phyloP scores from a whole-genome alignment of 1,140 invertebrate genomes.

The Bombus confusus region DNA sequence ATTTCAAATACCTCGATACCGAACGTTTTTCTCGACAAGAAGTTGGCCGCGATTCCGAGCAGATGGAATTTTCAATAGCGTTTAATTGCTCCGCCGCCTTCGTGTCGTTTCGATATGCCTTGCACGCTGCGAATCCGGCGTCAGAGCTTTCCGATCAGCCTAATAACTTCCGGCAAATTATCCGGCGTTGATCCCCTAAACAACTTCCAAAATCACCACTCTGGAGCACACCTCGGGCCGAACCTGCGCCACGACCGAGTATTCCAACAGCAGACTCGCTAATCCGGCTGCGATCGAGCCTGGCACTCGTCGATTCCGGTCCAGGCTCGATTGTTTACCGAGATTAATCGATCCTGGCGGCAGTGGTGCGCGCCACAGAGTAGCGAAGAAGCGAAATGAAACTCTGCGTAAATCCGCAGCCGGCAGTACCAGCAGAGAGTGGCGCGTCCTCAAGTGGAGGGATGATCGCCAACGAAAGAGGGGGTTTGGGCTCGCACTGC shows the following conservation, averaged over 20 bases:
- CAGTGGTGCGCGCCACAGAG: background rate
- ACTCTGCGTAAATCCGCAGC: constrained; percentile 50
- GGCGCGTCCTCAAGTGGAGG: constrained; percentile 44
- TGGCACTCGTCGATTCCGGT: constrained; percentile 7
- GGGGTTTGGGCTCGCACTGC: constrained; percentile 71
- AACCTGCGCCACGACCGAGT: background rate
- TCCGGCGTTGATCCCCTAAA: background rate
- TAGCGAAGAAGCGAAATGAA: constrained; percentile 19
- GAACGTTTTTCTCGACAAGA: too few relatives aligned
- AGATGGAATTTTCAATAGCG: too few relatives aligned
- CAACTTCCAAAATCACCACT: background rate
- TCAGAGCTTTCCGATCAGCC: background rate
- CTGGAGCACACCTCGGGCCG: too few relatives aligned
- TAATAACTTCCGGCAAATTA: background rate
- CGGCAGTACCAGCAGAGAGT: constrained; percentile 27
- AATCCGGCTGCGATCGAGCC: constrained; percentile 5
- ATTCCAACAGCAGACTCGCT: background rate
- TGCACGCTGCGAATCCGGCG: background rate
- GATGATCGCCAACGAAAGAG: constrained; percentile 54
- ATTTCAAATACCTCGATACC: too few relatives aligned
- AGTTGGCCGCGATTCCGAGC: too few relatives aligned
- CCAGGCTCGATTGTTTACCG: constrained; percentile 26
- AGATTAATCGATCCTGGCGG: constrained; percentile 35
- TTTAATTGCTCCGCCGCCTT: too few relatives aligned
- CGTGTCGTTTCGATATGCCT: too few relatives aligned